These are phyloP conservation scores for Tuberolachnus salignus DNA, from an alignment of 2,888 invertebrate genomes.

Conservation along the genomic window DNA sequence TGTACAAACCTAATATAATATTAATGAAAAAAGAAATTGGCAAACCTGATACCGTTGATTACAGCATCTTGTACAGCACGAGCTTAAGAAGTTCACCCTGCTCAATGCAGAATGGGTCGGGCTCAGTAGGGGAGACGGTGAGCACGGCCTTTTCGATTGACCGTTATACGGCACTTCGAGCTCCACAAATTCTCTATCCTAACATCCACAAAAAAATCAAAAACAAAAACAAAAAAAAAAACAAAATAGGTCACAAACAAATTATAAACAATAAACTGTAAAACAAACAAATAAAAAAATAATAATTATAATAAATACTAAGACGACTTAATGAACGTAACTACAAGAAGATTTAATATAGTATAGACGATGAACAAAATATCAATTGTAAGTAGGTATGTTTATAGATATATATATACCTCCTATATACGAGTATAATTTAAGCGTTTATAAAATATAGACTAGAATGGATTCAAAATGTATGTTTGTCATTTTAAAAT, in stretches of 20 bases:
- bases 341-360: no score
- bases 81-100: constrained; percentile 73
- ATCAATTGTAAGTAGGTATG: no score
- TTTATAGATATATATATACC: no score
- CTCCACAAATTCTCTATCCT: constrained; percentile 97
- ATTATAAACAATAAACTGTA: not conserved
- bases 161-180: constrained; percentile 94
- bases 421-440: no score
- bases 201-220: constrained; percentile 60
- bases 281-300: not conserved
- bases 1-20: not conserved
- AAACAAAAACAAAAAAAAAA: constrained; percentile 21
- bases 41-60: constrained; percentile 87
- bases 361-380: no score
- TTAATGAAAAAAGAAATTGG: constrained; percentile 57
- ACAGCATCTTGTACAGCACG: constrained; percentile 81
- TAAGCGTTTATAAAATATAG: no score
- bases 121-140: constrained; percentile 84
- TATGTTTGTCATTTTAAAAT: no score
- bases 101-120: constrained; percentile 84
- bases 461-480: no score
- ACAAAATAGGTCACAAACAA: not conserved
- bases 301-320: not conserved
- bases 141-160: constrained; percentile 88
- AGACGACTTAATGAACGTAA: no score